Percentiles rank a stretch among this genome's conserved stretches.
Conservation (phyloP, 2,797 vertebrate species). For the Vultur gryphus region DNA sequence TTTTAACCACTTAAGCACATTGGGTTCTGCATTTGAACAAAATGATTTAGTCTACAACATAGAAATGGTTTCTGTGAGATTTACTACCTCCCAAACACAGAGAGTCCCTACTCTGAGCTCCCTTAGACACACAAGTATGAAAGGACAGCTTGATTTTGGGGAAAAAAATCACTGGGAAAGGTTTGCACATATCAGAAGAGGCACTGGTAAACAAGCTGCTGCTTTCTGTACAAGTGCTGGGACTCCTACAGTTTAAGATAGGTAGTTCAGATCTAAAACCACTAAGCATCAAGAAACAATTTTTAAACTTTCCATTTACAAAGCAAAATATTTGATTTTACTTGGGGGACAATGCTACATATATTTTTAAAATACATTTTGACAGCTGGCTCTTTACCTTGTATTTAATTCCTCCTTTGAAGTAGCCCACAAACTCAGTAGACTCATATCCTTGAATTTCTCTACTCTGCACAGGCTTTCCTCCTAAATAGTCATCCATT, state of each 20-base stretch:
- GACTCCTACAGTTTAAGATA: not conserved
- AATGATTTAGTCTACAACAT: not conserved
- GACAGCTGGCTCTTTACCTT: conserved; percentile 73
- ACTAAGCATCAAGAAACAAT: not conserved
- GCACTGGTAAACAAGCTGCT: not conserved
- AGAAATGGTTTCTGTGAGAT: not conserved
- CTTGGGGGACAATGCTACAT: not conserved
- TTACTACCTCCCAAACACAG: not conserved
- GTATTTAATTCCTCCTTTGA: conserved; percentile 90
- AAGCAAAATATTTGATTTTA: not conserved
- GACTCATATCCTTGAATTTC: conserved; percentile 88
- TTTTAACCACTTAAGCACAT: not conserved
- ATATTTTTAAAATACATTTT: not conserved
- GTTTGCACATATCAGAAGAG: not conserved
- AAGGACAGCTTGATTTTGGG: not conserved
- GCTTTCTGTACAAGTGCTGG: not conserved
- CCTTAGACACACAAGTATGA: not conserved
- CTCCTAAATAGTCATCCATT: conserved; percentile 87
- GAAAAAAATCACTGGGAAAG: not conserved
- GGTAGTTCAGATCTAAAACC: not conserved
- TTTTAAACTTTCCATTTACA: not conserved
- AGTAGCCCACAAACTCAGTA: conserved; percentile 87
- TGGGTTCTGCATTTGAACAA: not conserved
- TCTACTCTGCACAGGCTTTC: conserved; percentile 87
- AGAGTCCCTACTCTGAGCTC: not conserved